Evolutionary conservation across 2,797 vertebrate species (phyloP).

Genomic region (Prunella strophiata): DNA sequence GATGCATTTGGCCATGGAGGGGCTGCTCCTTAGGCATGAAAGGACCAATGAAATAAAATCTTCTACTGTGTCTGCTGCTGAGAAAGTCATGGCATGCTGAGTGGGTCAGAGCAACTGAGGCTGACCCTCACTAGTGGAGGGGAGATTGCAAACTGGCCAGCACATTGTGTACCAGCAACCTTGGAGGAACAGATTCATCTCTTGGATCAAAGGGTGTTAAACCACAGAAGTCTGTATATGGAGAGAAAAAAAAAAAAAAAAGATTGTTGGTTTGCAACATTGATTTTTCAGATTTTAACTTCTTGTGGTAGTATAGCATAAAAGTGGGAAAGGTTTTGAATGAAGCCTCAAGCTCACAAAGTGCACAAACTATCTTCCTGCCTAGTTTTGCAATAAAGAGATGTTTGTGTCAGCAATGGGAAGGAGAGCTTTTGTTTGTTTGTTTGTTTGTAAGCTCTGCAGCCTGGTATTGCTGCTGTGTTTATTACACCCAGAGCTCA

Average conservation of each 20-base stretch:
- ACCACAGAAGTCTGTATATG: neutral
- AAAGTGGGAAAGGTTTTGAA: neutral
- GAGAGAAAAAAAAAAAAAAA: neutral
- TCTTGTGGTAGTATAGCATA: neutral
- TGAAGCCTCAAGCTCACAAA: neutral
- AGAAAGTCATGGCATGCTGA: neutral
- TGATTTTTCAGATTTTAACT: neutral
- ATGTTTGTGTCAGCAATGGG: neutral
- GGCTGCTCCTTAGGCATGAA: neutral
- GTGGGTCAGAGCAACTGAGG: neutral
- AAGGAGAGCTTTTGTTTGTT: neutral
- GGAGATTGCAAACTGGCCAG: neutral
- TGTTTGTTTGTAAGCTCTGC: neutral
- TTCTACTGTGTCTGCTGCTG: neutral
- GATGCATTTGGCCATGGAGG: fast-evolving
- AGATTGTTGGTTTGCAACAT: neutral
- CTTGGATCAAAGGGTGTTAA: neutral
- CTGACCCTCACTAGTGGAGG: neutral
- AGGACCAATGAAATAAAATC: neutral
- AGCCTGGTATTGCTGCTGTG: fast-evolving
- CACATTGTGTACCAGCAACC: neutral
- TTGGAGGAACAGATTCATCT: neutral
- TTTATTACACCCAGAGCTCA: neutral
- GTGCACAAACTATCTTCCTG: neutral
- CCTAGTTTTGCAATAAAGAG: neutral